A percentile compares a stretch with the other conserved stretches of the same genome.
phyloP scores from a whole-genome alignment of 2,797 vertebrate genomes.

The Myripristis jacobus region DNA sequence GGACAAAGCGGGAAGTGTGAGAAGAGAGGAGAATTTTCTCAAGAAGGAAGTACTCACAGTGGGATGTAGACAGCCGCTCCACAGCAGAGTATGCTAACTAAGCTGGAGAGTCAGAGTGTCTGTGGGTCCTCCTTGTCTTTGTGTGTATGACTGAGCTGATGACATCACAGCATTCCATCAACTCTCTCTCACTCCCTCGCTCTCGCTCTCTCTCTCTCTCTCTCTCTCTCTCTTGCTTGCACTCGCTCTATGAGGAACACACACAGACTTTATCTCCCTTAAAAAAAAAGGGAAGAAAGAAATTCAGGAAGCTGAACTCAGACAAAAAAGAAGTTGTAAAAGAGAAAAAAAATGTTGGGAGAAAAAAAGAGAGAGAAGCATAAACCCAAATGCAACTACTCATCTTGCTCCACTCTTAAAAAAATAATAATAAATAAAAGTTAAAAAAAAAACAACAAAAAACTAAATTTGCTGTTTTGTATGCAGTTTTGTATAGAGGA shows the following conservation, averaged over 20 bases:
- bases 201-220: conserved; percentile 21
- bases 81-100: conserved; percentile 79
- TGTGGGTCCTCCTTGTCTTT: conserved; percentile 84
- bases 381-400: background rate
- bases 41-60: conserved; percentile 83
- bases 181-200: conserved; percentile 58
- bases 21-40: conserved; percentile 59
- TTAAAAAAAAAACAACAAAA: too few species aligned
- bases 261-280: conserved; percentile 16
- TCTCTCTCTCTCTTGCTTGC: conserved; percentile 24
- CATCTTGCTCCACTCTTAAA: background rate
- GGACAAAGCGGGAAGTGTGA: conserved; percentile 38
- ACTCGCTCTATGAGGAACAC: conserved; percentile 14
- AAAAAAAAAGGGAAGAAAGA: conserved; percentile 33
- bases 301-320: conserved; percentile 71
- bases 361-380: background rate
- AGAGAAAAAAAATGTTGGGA: background rate
- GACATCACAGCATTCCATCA: conserved; percentile 88
- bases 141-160: conserved; percentile 83
- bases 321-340: conserved; percentile 46
- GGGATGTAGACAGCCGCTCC: conserved; percentile 81
- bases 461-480: too few species aligned
- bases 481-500: too few species aligned
- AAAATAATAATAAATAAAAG: background rate
- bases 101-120: conserved; percentile 76